phyloP scores from a whole-genome alignment of 2,888 invertebrate species.

The Dryobota labecula region DNA sequence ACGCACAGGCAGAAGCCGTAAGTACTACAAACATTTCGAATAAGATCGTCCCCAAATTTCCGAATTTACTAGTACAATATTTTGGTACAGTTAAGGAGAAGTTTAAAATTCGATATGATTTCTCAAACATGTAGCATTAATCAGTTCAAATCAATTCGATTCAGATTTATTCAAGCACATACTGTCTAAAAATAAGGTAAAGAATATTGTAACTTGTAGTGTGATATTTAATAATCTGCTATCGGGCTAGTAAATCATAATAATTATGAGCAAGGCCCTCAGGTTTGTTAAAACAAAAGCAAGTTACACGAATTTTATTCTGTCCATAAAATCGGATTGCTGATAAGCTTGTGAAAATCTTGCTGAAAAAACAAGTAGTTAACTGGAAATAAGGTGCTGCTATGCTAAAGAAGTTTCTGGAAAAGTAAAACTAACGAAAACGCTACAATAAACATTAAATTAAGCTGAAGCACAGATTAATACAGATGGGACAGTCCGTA shows the following conservation, averaged over 20 bases:
- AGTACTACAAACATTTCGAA: conserved; percentile 62
- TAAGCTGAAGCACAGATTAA: too few species aligned
- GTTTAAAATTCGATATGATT: neutral
- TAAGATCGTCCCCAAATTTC: neutral
- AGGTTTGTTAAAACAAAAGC: neutral
- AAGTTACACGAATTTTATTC: neutral
- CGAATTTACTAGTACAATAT: neutral
- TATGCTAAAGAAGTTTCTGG: neutral
- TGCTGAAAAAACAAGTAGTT: neutral
- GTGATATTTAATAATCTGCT: conserved; percentile 8
- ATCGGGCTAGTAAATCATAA: conserved; percentile 1
- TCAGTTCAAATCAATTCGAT: neutral
- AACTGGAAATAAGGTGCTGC: neutral
- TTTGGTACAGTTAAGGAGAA: neutral
- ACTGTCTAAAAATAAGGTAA: neutral
- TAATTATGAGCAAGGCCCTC: neutral
- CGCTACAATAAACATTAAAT: neutral
- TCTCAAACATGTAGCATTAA: neutral
- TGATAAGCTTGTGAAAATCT: neutral
- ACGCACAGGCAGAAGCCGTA: conserved; percentile 90
- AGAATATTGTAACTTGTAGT: neutral
- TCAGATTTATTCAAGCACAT: neutral
- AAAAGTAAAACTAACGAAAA: neutral
- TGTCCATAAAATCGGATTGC: neutral
- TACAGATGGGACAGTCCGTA: too few species aligned